Base-by-base conservation (phyloP, 2,888 invertebrate genomes). In the Eupithecia vulgata region DNA sequence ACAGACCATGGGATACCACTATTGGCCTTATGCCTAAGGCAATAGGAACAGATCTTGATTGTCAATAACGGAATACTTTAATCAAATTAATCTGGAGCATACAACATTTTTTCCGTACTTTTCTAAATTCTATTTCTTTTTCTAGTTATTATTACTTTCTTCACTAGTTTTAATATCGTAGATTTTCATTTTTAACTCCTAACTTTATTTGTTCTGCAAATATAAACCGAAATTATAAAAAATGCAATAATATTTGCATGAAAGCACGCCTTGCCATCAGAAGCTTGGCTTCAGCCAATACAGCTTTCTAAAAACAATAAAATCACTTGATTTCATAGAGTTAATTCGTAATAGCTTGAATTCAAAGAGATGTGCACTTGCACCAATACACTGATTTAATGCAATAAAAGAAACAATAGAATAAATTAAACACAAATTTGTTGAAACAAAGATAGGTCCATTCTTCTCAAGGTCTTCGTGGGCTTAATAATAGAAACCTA, bases 251-350 rank as follows among this genome's bases (percentile, higher is more conserved):
- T 52, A 8, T 5, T 15, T 45, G 25, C 25, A 57, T 66, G 30
- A 30, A 71, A 66, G 64, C 74, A 74, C 68, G 74, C 74, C 17
- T 72, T 69, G 69, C 74, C 72, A 75, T 69, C 71, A 64, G 64
- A 45, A 59, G 74, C 74, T 74, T 74, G 61, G 71, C 74, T 74
- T 70, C 25, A 25, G 57, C 25, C 25, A 25, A 25, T 69, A 21
- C 52, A 61, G 13, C 67, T 48, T 34, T 62, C 5, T 34, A 10
- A 17, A 52, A 48, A 30, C 35, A 62, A 42, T 34, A 15, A 65
- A 12, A 57, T 40, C 61, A 69, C 37, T 71, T 48, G 25, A 12
- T 59, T 68, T 66, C 40, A 59, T 61, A 61, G 61, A 30, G 15
- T 34, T 1, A 61, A 61, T 34, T 61, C 34, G 61, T 34, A 30